phyloP scores from a whole-genome alignment of 2,113 vertebrate species.

The Coturnix japonica region DNA sequence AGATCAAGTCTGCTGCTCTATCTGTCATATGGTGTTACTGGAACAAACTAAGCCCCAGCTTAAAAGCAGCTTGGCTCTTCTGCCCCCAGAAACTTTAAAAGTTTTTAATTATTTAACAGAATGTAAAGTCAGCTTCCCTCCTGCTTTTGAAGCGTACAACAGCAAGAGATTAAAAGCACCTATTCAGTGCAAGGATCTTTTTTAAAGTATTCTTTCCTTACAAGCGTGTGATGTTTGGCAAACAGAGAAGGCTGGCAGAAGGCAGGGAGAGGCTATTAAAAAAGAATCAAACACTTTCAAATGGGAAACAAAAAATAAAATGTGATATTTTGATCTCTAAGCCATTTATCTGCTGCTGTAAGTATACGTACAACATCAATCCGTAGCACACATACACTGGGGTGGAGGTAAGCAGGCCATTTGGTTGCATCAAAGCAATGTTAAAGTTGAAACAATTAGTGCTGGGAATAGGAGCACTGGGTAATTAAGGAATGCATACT shows the following conservation, averaged over 20 bases:
- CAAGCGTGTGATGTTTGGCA: neutral
- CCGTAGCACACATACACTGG: neutral
- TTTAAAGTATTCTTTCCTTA: neutral
- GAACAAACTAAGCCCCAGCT: neutral
- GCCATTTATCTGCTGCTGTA: neutral
- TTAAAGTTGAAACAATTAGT: neutral
- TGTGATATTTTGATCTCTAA: neutral
- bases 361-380: neutral
- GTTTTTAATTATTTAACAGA: neutral
- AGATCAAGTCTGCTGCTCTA: neutral
- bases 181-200: neutral
- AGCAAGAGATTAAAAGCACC: neutral
- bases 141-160: neutral
- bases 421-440: neutral
- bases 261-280: neutral
- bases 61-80: neutral
- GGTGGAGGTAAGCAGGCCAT: neutral
- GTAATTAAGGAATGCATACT: neutral
- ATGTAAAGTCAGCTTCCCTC: neutral
- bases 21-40: neutral
- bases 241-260: neutral
- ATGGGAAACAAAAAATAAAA: accelerated
- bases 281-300: neutral
- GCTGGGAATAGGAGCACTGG: neutral
- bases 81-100: neutral